Evolutionary conservation across 2,113 vertebrate genomes (phyloP).

Genomic region (Neogale vison): DNA sequence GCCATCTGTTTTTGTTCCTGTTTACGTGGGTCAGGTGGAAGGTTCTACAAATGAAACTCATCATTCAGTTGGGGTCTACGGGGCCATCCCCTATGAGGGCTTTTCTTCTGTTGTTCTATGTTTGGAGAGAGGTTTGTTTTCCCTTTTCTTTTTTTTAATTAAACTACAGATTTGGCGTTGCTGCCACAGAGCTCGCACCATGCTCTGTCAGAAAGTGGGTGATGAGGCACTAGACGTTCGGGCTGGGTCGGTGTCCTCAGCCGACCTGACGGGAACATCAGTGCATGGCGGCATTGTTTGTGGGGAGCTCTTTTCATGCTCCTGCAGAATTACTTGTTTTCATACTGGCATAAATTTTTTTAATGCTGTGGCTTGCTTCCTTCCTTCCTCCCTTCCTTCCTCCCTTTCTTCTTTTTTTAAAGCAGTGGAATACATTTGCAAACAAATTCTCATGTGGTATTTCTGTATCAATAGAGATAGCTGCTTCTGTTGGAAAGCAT

Average conservation of each 20-base stretch:
- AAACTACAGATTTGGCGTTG: constrained; percentile 40
- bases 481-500: background rate
- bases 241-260: background rate
- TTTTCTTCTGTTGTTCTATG: constrained; percentile 7
- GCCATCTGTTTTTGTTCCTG: constrained; percentile 55
- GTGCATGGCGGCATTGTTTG: background rate
- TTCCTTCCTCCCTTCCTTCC: no score
- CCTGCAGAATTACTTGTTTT: background rate
- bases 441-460: background rate
- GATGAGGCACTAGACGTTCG: background rate
- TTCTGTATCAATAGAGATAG: background rate
- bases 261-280: background rate
- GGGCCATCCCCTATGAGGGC: background rate
- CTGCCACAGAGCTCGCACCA: background rate
- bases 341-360: background rate
- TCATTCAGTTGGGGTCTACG: constrained; percentile 51
- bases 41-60: constrained; percentile 66
- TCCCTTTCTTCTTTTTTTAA: background rate
- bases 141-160: constrained; percentile 65
- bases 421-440: background rate
- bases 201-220: background rate
- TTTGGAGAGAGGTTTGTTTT: constrained; percentile 17
- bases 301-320: background rate
- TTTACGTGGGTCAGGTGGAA: constrained; percentile 43
- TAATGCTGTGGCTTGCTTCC: background rate